Percentiles rank a stretch among this genome's conserved stretches.
Conservation (phyloP, 2,113 vertebrate genomes). For the Emydura subglobosa region DNA sequence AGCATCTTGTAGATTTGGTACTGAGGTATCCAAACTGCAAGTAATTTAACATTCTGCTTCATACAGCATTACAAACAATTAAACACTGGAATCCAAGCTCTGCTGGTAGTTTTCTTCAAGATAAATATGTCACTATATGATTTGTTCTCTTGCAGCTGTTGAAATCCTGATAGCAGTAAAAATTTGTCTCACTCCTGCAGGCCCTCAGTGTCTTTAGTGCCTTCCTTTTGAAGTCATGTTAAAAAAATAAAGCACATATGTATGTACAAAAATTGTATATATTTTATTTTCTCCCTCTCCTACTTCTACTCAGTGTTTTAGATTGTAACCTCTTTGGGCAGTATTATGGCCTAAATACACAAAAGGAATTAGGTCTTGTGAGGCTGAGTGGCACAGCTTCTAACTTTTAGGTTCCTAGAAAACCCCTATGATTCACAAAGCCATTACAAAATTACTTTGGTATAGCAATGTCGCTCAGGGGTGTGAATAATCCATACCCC, state of each 20-base stretch:
- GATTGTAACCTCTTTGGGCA: too few relatives aligned
- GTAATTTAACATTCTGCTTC: background rate
- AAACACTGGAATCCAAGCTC: background rate
- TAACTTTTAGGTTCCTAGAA: background rate
- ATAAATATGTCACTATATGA: background rate
- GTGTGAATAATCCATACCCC: background rate
- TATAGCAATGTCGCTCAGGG: background rate
- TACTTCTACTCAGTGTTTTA: background rate
- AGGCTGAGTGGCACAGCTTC: background rate
- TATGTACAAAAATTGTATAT: background rate
- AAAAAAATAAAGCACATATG: background rate
- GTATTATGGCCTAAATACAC: background rate
- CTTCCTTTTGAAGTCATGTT: background rate
- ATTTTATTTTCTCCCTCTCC: background rate
- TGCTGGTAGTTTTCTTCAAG: background rate
- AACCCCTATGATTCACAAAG: background rate
- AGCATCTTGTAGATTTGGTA: too few relatives aligned
- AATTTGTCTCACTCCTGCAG: background rate
- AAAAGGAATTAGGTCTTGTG: background rate
- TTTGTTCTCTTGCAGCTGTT: background rate
- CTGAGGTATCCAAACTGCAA: background rate
- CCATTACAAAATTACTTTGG: background rate
- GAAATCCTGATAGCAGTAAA: background rate
- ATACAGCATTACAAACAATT: background rate
- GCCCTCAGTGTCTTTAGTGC: background rate